Conservation (phyloP, 2,797 vertebrate species). For the Acanthopagrus latus region DNA sequence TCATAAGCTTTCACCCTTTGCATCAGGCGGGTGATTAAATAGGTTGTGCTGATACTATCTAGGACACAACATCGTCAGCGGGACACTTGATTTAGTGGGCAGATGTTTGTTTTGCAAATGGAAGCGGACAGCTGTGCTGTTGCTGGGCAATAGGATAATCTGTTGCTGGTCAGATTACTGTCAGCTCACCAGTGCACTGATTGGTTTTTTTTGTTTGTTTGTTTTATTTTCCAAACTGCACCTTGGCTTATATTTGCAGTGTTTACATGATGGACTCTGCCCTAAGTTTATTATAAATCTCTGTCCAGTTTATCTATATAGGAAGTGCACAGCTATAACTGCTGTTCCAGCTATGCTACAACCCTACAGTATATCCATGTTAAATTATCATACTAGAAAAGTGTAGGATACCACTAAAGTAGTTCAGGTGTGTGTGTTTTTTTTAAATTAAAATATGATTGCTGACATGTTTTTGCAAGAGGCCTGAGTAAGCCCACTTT, state of each 20-base stretch:
- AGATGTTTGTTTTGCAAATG: slow-evolving; percentile 85
- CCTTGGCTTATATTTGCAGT: slow-evolving; percentile 8
- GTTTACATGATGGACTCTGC: slow-evolving; percentile 20
- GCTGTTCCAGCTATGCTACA: not conserved
- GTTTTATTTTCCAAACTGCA: slow-evolving; percentile 7
- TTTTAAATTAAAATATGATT: not conserved
- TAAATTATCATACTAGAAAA: not conserved
- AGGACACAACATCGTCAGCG: slow-evolving; percentile 44
- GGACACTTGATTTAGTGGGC: slow-evolving; percentile 61
- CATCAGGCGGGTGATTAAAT: slow-evolving; percentile 36
- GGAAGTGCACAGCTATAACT: not conserved
- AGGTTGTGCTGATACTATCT: slow-evolving; percentile 54
- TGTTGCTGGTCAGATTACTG: slow-evolving; percentile 77
- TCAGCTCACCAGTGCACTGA: slow-evolving; percentile 28
- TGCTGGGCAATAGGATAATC: slow-evolving; percentile 79
- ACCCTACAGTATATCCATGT: not conserved
- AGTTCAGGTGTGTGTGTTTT: not conserved
- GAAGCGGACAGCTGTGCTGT: slow-evolving; percentile 78
- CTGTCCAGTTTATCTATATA: slow-evolving; percentile 1
- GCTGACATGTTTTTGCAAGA: not conserved
- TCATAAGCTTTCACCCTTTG: slow-evolving; percentile 11
- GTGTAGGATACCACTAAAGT: not conserved
- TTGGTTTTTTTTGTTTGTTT: slow-evolving; percentile 25
- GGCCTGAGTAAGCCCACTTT: not conserved
- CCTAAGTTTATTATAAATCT: slow-evolving; percentile 6